phyloP scores from a whole-genome alignment of 2,797 vertebrate genomes.

The Ctenopoma multispine region DNA sequence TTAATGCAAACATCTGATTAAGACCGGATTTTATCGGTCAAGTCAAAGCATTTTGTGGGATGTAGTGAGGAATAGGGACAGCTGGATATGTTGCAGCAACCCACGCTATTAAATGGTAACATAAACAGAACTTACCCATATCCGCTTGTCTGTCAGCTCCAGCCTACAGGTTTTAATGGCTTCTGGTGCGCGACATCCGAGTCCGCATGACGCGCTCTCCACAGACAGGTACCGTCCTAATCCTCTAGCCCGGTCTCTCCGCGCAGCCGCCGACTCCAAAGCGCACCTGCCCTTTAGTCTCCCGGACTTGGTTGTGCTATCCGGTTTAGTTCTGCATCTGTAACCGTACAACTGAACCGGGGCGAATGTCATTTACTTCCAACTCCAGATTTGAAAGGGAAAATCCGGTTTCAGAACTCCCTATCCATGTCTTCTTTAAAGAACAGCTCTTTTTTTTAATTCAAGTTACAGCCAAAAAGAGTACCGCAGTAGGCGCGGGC shows the following conservation, averaged over 20 bases:
- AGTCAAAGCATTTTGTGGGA: constrained; percentile 9
- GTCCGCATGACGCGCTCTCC: constrained; percentile 84
- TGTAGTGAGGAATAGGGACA: constrained; percentile 8
- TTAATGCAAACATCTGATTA: constrained; percentile 13
- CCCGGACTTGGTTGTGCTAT: constrained; percentile 67
- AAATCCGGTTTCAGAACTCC: constrained; percentile 58
- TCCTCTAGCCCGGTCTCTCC: constrained; percentile 73
- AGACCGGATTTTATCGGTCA: constrained; percentile 4
- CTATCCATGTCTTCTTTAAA: constrained; percentile 47
- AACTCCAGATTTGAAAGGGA: constrained; percentile 55
- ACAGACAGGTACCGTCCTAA: constrained; percentile 78
- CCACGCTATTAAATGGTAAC: constrained; percentile 20
- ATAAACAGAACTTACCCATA: constrained; percentile 81
- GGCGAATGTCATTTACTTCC: constrained; percentile 70
- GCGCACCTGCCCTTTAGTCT: constrained; percentile 78
- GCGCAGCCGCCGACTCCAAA: constrained; percentile 77
- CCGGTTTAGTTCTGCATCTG: constrained; percentile 63
- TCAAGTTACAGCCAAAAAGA: constrained; percentile 73
- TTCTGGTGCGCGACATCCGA: constrained; percentile 79
- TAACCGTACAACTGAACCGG: constrained; percentile 48
- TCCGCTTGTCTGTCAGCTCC: constrained; percentile 82
- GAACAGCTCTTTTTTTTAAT: constrained; percentile 37
- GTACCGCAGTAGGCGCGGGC: constrained; percentile 65
- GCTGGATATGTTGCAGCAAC: constrained; percentile 23
- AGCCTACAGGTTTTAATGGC: constrained; percentile 83